Evolutionary conservation across 2,113 vertebrate genomes (phyloP).

Genomic region (Triplophysa tibetana): DNA sequence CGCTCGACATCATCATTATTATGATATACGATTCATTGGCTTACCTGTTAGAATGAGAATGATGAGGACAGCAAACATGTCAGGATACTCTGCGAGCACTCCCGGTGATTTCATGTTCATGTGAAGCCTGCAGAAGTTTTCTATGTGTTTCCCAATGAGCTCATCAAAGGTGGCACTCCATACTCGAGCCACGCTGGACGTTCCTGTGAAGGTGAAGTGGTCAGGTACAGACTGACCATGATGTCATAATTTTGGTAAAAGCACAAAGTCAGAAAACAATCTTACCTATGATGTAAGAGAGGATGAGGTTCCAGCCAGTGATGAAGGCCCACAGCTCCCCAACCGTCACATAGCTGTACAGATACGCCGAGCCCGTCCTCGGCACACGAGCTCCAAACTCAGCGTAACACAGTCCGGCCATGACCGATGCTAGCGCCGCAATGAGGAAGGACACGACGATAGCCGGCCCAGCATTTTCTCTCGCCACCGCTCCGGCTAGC

Average conservation of each 20-base stretch:
- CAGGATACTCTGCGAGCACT: conserved; percentile 86
- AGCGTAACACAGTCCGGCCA: conserved; percentile 92
- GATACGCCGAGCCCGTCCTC: conserved; percentile 92
- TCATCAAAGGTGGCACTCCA: conserved; percentile 95
- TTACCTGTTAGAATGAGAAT: conserved; percentile 88
- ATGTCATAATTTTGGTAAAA: background rate
- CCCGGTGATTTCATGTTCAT: conserved; percentile 83
- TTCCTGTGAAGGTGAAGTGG: conserved; percentile 74
- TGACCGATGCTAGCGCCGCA: conserved; percentile 87
- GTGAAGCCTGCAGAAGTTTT: conserved; percentile 74
- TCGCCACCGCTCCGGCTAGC: conserved; percentile 89
- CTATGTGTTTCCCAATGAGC: conserved; percentile 84
- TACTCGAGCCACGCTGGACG: conserved; percentile 91
- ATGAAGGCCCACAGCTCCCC: conserved; percentile 96
- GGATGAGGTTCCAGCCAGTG: conserved; percentile 97
- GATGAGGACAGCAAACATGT: conserved; percentile 91
- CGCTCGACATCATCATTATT: background rate
- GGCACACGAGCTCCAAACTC: conserved; percentile 96
- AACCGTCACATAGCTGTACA: conserved; percentile 95
- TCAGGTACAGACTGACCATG: too few relatives aligned
- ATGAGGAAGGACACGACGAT: conserved; percentile 94
- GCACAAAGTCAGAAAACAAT: background rate
- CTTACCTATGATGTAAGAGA: conserved; percentile 95
- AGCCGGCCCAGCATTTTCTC: conserved; percentile 83
- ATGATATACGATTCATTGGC: background rate